Evolutionary conservation across 2,113 vertebrate species (phyloP).

Genomic region (Polypterus senegalus): DNA sequence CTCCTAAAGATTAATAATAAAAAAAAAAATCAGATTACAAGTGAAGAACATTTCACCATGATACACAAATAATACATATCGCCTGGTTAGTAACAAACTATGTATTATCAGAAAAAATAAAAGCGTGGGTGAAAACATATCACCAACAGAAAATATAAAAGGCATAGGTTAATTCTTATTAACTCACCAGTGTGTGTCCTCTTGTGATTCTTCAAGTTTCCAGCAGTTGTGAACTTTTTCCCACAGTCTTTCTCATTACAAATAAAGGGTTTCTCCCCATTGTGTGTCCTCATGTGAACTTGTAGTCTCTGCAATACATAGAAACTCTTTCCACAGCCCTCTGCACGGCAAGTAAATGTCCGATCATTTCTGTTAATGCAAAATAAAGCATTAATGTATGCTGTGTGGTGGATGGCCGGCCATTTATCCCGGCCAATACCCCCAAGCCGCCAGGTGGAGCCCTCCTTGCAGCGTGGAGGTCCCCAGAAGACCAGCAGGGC

Average conservation of each 20-base stretch:
- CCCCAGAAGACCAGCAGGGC: no score
- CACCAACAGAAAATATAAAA: constrained; percentile 21
- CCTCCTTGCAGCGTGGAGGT: no score
- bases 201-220: constrained; percentile 92
- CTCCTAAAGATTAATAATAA: constrained; percentile 46
- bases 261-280: constrained; percentile 89
- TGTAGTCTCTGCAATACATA: constrained; percentile 92
- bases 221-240: constrained; percentile 93
- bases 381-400: no score
- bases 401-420: no score
- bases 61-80: no score
- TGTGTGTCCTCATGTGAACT: constrained; percentile 98
- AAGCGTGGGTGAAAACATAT: constrained; percentile 17
- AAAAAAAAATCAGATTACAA: no score
- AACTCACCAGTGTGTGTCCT: constrained; percentile 84
- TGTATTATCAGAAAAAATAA: no score
- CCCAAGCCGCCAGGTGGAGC: no score
- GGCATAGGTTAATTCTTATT: constrained; percentile 7
- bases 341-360: constrained; percentile 80
- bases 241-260: constrained; percentile 84
- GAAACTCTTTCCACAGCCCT: constrained; percentile 96
- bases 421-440: no score
- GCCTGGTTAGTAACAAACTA: no score
- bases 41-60: no score
- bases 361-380: constrained; percentile 72